A percentile compares a stretch with the other conserved stretches of the same genome.
phyloP scores from a whole-genome alignment of 2,113 vertebrate species.

The Thoracochromis brauschi region DNA sequence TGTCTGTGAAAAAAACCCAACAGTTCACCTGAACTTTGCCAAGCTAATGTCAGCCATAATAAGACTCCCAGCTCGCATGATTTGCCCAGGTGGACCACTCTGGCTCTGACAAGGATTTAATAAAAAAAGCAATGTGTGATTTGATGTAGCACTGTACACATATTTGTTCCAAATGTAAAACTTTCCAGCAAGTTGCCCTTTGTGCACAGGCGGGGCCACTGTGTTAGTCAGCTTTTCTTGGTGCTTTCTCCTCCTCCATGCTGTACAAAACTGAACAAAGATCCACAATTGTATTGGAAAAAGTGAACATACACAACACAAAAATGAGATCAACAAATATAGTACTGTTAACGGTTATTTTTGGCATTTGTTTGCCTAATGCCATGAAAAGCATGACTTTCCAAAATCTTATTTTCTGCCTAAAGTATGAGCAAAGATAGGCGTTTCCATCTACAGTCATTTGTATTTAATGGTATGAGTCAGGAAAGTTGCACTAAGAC shows the following conservation, averaged over 20 bases:
- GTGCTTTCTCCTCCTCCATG: background rate
- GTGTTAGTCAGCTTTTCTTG: background rate
- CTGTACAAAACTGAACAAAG: background rate
- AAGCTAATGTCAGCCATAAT: slow-evolving; percentile 39
- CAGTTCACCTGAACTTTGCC: slow-evolving; percentile 18
- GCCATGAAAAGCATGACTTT: background rate
- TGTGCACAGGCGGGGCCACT: background rate
- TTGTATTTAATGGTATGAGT: background rate
- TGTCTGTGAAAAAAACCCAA: slow-evolving; percentile 14
- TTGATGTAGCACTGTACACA: slow-evolving; percentile 10
- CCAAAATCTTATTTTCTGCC: background rate
- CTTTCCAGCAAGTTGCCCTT: slow-evolving; percentile 26
- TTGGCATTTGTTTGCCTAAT: rapidly evolving
- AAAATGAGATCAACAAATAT: background rate
- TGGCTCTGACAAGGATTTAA: slow-evolving; percentile 32
- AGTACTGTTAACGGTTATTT: background rate
- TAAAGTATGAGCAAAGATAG: background rate
- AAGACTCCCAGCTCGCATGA: slow-evolving; percentile 22
- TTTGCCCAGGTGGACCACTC: slow-evolving; percentile 56
- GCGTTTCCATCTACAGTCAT: background rate
- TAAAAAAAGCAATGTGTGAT: slow-evolving; percentile 42
- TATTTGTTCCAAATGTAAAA: slow-evolving; percentile 30
- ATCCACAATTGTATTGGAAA: background rate
- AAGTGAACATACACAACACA: background rate
- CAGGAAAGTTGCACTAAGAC: background rate